Percentiles rank a stretch among this genome's conserved stretches.
These are phyloP conservation scores for Anabacerthia variegaticeps DNA, from an alignment of 2,797 vertebrate species.

Conservation along the genomic window DNA sequence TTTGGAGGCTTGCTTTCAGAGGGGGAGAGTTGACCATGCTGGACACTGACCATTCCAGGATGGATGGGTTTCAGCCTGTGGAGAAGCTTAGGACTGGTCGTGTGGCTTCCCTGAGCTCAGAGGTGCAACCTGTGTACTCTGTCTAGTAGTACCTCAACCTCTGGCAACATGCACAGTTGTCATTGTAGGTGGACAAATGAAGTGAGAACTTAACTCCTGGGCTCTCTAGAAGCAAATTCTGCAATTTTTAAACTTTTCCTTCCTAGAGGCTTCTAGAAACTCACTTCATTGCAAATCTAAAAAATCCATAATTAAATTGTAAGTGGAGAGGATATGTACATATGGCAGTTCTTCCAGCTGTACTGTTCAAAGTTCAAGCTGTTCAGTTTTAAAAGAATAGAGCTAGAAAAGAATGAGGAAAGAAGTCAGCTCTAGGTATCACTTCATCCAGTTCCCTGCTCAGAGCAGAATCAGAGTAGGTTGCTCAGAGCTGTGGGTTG, in stretches of 20 bases:
- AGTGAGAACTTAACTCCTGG: background rate
- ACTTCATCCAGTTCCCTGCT: background rate
- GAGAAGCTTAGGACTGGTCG: background rate
- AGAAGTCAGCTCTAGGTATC: background rate
- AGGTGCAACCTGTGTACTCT: background rate
- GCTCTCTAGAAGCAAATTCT: background rate
- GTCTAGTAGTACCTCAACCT: background rate
- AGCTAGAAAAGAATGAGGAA: background rate
- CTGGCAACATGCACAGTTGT: fast-evolving
- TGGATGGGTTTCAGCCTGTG: background rate
- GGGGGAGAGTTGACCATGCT: background rate
- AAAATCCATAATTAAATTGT: background rate
- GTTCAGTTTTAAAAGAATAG: background rate
- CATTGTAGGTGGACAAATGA: background rate
- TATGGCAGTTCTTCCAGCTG: background rate
- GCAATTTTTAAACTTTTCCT: background rate
- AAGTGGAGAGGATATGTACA: background rate
- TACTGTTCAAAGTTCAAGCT: background rate
- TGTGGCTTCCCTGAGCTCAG: background rate
- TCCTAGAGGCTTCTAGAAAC: background rate
- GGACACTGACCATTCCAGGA: background rate
- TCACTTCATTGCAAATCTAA: background rate
- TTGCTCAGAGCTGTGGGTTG: background rate
- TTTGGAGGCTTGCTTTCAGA: background rate
- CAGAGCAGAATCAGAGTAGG: background rate